phyloP scores from a whole-genome alignment of 2,888 invertebrate genomes.

The Sepiola atlantica region DNA sequence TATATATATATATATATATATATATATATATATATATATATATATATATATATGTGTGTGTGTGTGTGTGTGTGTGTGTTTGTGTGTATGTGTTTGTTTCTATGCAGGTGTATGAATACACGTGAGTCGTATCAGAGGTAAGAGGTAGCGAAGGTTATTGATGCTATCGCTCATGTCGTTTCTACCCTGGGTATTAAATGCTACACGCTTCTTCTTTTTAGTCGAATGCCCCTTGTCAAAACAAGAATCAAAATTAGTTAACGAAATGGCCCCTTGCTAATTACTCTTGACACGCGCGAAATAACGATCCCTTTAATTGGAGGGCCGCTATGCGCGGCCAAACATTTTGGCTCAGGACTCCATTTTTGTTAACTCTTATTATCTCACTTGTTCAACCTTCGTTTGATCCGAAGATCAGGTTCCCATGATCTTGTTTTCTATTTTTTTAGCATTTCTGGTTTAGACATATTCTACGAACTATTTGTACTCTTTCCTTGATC shows the following conservation, averaged over 20 bases:
- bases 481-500: not conserved
- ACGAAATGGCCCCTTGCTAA: not conserved
- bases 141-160: not conserved
- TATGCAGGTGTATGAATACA: not conserved
- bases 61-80: not conserved
- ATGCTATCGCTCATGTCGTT: not conserved
- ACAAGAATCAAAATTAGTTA: not conserved
- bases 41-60: not conserved
- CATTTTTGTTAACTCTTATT: not conserved
- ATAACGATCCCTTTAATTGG: not conserved
- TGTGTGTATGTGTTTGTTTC: not conserved
- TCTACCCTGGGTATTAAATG: not conserved
- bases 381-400: not conserved
- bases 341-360: not conserved
- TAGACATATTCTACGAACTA: not conserved
- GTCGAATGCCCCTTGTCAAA: not conserved
- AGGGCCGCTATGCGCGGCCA: not conserved
- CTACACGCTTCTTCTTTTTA: not conserved
- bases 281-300: not conserved
- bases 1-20: not conserved
- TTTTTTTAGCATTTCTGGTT: not conserved
- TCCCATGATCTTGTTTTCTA: not conserved
- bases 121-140: too few species aligned
- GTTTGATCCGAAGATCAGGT: not conserved
- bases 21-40: not conserved